Percentiles rank a stretch among this genome's conserved stretches.
These are phyloP conservation scores for Montipora foliosa DNA, from an alignment of 64 coral and sea anemone genomes.

Conservation along the genomic window DNA sequence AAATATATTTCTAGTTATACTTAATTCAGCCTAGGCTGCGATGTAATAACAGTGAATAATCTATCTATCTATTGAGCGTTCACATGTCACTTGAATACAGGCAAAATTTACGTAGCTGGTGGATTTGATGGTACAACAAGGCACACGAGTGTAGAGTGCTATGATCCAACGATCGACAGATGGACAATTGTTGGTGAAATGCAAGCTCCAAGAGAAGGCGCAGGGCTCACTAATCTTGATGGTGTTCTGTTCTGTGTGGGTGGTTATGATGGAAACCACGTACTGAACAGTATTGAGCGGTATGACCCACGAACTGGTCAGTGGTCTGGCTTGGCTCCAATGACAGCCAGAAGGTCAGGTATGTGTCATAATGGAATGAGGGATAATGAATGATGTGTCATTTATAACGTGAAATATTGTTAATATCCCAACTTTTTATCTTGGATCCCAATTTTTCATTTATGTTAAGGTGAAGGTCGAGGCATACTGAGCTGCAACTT, in stretches of 20 bases:
- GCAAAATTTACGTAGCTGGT: constrained; percentile 97
- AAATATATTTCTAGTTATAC: too few species aligned
- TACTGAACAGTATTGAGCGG: constrained; percentile 90
- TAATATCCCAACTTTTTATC: too few species aligned
- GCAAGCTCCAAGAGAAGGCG: constrained; percentile 81
- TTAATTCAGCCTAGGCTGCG: too few species aligned
- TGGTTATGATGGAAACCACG: constrained; percentile 91
- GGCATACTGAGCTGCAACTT: too few species aligned
- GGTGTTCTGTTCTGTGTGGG: constrained; percentile 90
- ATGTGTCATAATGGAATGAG: not conserved
- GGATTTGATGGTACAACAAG: constrained; percentile 95
- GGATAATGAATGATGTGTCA: too few species aligned
- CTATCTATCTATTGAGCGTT: too few species aligned
- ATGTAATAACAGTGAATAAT: too few species aligned
- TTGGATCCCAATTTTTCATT: too few species aligned
- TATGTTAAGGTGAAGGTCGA: too few species aligned
- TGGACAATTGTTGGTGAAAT: constrained; percentile 91
- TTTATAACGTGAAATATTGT: too few species aligned
- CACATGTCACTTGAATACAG: constrained; percentile 14
- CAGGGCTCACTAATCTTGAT: constrained; percentile 89
- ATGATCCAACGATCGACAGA: constrained; percentile 96
- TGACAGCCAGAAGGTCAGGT: constrained; percentile 94
- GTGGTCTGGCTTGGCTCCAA: constrained; percentile 85
- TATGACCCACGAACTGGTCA: constrained; percentile 94
- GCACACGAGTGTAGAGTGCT: constrained; percentile 89